Evolutionary conservation across 2,888 invertebrate genomes (phyloP).

Genomic region (Drosophila atroscutellata): DNA sequence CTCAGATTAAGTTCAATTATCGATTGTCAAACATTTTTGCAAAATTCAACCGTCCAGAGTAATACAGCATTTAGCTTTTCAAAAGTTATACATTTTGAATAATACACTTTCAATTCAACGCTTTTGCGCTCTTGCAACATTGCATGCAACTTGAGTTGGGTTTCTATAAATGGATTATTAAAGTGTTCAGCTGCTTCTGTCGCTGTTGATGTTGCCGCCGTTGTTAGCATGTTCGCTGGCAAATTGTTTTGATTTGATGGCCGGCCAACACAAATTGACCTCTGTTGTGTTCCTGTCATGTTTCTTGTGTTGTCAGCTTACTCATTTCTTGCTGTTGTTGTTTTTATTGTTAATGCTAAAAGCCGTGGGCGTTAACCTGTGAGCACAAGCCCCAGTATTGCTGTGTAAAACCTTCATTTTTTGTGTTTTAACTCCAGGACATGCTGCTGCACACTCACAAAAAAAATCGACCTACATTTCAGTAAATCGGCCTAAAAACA

Average conservation of each 20-base stretch:
- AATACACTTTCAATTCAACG: neutral
- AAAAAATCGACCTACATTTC: neutral
- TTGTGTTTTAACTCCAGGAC: constrained; percentile 7
- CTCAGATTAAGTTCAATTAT: too few species aligned
- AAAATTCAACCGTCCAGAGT: neutral
- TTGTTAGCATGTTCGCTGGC: constrained; percentile 13
- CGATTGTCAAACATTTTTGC: neutral
- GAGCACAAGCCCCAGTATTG: neutral
- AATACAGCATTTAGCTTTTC: neutral
- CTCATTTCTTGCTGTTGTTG: neutral
- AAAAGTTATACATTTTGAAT: neutral
- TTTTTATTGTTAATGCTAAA: neutral
- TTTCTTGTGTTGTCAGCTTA: neutral
- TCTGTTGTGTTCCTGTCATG: constrained; percentile 20
- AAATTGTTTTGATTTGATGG: constrained; percentile 50
- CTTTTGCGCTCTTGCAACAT: neutral
- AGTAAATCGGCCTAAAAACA: neutral
- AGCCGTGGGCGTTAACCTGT: constrained; percentile 5
- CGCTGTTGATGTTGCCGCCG: neutral
- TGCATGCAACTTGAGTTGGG: neutral
- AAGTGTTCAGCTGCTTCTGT: neutral
- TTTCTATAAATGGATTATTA: constrained; percentile 2
- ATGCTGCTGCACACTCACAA: neutral
- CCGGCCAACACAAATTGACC: constrained; percentile 43
- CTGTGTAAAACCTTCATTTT: neutral